phyloP scores from a whole-genome alignment of 2,888 invertebrate genomes.

The Hoplodrina ambigua region DNA sequence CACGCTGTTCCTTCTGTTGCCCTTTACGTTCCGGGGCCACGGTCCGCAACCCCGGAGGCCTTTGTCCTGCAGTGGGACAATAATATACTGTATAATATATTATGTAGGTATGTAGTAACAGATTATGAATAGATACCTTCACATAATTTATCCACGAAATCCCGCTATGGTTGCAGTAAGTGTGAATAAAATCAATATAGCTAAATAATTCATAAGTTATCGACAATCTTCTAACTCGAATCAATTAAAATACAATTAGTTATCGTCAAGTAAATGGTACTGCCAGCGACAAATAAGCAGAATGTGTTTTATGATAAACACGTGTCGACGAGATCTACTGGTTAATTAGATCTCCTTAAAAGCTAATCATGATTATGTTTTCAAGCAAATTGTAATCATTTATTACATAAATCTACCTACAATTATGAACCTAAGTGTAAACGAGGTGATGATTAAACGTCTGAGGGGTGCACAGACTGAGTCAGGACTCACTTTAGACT shows the following conservation, averaged over 20 bases:
- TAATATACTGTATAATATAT: too few relatives aligned
- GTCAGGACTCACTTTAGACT: too few relatives aligned
- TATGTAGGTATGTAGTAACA: background rate
- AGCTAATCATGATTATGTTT: constrained; percentile 42
- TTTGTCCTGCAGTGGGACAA: too few relatives aligned
- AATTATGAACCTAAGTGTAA: constrained; percentile 23
- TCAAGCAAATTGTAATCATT: constrained; percentile 47
- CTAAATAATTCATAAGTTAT: constrained; percentile 23
- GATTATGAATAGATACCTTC: background rate
- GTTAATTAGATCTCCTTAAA: constrained; percentile 47
- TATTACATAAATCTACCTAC: constrained; percentile 32
- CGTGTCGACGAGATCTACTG: constrained; percentile 17
- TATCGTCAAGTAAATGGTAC: constrained; percentile 20
- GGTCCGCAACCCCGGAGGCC: too few relatives aligned
- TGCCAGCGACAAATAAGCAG: constrained; percentile 42
- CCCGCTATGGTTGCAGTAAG: constrained; percentile 5
- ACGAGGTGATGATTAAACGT: constrained; percentile 12
- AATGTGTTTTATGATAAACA: constrained; percentile 27
- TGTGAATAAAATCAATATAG: constrained; percentile 35
- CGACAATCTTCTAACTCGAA: constrained; percentile 14
- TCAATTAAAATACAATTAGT: constrained; percentile 54
- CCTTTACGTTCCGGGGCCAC: too few relatives aligned
- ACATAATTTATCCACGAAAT: background rate
- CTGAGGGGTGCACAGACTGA: too few relatives aligned
- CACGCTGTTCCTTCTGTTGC: too few relatives aligned